Evolutionary conservation across 2,888 invertebrate genomes (phyloP).

Genomic region (Calameuta filiformis): DNA sequence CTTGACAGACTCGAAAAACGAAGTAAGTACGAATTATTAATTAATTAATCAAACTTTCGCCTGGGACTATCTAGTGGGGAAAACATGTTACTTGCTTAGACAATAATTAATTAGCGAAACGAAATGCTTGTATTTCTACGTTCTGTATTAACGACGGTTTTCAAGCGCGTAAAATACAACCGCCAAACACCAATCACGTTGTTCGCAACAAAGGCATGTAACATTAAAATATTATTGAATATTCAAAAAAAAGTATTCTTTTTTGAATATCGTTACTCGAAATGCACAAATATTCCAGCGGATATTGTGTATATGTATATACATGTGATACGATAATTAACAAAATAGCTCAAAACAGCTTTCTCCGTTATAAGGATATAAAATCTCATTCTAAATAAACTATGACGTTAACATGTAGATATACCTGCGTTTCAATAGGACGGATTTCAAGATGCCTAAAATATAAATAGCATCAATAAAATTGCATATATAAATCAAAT

Average conservation of each 20-base stretch:
- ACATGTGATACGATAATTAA: too few relatives aligned
- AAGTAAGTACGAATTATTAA: conserved; percentile 61
- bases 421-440: too few relatives aligned
- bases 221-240: neutral
- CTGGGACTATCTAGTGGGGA: too few relatives aligned
- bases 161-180: neutral
- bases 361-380: too few relatives aligned
- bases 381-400: too few relatives aligned
- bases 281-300: too few relatives aligned
- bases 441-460: neutral
- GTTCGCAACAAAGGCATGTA: neutral
- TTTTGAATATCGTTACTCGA: neutral
- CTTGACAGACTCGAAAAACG: conserved; percentile 69
- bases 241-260: neutral
- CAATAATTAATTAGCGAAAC: neutral
- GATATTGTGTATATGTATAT: too few relatives aligned
- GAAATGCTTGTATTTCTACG: neutral
- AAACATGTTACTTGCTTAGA: too few relatives aligned
- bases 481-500: too few relatives aligned
- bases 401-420: too few relatives aligned
- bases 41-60: too few relatives aligned
- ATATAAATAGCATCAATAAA: neutral
- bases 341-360: too few relatives aligned
- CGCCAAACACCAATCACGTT: neutral
- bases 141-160: neutral